phyloP scores from a whole-genome alignment of 2,113 vertebrate species.

The Notothenia rossii region DNA sequence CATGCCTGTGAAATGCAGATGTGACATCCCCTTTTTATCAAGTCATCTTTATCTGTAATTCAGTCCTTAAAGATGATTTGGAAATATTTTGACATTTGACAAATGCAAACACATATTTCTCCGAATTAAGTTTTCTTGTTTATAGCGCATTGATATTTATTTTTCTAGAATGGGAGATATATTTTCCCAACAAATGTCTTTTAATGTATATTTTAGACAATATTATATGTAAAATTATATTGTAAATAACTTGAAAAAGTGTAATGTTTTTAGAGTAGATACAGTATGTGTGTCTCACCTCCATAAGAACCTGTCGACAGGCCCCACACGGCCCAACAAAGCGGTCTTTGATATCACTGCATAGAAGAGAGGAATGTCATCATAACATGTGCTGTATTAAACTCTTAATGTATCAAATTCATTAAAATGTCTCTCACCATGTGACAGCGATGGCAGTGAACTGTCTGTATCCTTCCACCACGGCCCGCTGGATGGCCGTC shows the following conservation, averaged over 20 bases:
- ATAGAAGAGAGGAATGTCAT: background rate
- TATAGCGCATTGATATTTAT: too few relatives aligned
- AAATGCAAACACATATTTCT: too few relatives aligned
- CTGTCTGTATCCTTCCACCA: conserved; percentile 87
- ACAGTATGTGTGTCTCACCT: conserved; percentile 82
- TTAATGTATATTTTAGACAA: too few relatives aligned
- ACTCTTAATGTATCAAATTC: background rate
- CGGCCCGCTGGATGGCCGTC: conserved; percentile 89
- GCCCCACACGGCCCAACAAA: conserved; percentile 91
- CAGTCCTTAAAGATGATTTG: too few relatives aligned
- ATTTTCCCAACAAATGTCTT: too few relatives aligned
- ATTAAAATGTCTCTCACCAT: conserved; percentile 79
- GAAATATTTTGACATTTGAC: too few relatives aligned
- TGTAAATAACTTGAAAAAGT: background rate
- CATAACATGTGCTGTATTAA: background rate
- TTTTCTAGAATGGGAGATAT: too few relatives aligned
- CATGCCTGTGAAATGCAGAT: too few relatives aligned
- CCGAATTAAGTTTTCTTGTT: too few relatives aligned
- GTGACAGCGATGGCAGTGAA: conserved; percentile 92
- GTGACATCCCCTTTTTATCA: too few relatives aligned
- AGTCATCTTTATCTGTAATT: too few relatives aligned
- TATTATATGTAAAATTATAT: background rate
- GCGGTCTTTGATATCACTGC: conserved; percentile 85
- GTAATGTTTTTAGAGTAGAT: background rate
- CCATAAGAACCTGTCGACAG: conserved; percentile 94